phyloP scores from a whole-genome alignment of 2,888 invertebrate genomes.

The Graphium colonna region DNA sequence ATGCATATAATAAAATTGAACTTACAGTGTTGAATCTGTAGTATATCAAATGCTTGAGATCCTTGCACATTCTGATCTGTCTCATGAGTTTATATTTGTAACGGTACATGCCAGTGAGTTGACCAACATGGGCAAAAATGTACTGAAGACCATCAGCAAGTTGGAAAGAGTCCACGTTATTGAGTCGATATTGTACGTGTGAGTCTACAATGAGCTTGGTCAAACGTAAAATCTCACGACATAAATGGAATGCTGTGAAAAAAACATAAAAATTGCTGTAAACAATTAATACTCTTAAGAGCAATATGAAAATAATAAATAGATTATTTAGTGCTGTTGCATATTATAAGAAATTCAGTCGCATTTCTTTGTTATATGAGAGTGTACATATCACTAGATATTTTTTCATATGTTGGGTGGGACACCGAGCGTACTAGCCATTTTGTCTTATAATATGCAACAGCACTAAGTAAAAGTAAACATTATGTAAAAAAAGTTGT shows the following conservation, averaged over 20 bases:
- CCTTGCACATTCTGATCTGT: slow-evolving; percentile 99
- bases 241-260: slow-evolving; percentile 95
- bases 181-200: slow-evolving; percentile 98
- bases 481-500: too few species aligned
- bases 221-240: slow-evolving; percentile 98
- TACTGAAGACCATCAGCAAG: slow-evolving; percentile 99
- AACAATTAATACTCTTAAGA: not conserved
- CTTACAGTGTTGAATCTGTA: slow-evolving; percentile 98
- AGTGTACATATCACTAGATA: too few species aligned
- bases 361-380: too few species aligned
- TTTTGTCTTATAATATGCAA: too few species aligned
- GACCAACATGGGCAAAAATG: slow-evolving; percentile 99
- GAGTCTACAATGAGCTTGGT: slow-evolving; percentile 99
- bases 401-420: too few species aligned
- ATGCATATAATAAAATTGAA: slow-evolving; percentile 29
- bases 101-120: slow-evolving; percentile 99
- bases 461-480: too few species aligned
- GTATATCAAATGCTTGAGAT: slow-evolving; percentile 99
- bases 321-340: too few species aligned
- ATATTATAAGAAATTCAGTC: too few species aligned
- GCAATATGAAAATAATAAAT: too few species aligned
- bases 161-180: slow-evolving; percentile 99
- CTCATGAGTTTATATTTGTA: slow-evolving; percentile 99
- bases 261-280: not conserved
- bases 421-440: too few species aligned